Evolutionary conservation across 2,888 invertebrate species (phyloP).

Genomic region (Melanostoma mellinum): DNA sequence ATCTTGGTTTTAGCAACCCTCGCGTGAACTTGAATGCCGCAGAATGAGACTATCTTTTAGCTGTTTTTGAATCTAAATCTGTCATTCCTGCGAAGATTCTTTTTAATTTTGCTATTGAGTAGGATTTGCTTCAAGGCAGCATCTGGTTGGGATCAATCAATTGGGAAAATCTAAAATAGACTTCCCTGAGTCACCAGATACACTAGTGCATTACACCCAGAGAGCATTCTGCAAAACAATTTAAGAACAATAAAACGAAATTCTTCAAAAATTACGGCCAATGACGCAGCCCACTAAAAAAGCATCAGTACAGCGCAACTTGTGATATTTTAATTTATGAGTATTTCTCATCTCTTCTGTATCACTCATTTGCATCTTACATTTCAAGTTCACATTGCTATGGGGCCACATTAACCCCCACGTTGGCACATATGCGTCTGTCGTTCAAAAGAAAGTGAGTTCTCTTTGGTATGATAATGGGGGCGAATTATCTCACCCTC

Average conservation of each 20-base stretch:
- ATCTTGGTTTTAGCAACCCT: slow-evolving; percentile 47
- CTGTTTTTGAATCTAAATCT: background rate
- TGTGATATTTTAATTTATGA: slow-evolving; percentile 3
- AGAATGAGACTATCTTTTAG: slow-evolving; percentile 31
- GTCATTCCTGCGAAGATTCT: slow-evolving; percentile 3
- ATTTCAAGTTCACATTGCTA: slow-evolving; percentile 18
- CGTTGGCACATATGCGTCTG: slow-evolving; percentile 1
- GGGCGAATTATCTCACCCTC: background rate
- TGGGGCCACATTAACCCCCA: no score
- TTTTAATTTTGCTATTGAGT: background rate
- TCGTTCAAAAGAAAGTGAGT: slow-evolving; percentile 56
- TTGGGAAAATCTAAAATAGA: background rate
- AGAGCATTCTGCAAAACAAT: background rate
- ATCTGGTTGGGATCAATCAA: slow-evolving; percentile 40
- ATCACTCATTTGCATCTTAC: slow-evolving; percentile 1
- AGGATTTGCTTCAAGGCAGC: slow-evolving; percentile 38
- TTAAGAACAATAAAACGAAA: slow-evolving; percentile 20
- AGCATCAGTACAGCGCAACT: slow-evolving; percentile 3
- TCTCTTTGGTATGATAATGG: slow-evolving; percentile 1
- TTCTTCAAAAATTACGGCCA: slow-evolving; percentile 41
- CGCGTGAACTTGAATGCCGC: slow-evolving; percentile 52
- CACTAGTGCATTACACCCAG: background rate
- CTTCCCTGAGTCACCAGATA: background rate
- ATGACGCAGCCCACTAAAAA: slow-evolving; percentile 31
- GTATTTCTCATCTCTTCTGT: background rate